These are phyloP conservation scores for Amniataba percoides DNA, from an alignment of 2,797 vertebrate species.

Conservation along the genomic window DNA sequence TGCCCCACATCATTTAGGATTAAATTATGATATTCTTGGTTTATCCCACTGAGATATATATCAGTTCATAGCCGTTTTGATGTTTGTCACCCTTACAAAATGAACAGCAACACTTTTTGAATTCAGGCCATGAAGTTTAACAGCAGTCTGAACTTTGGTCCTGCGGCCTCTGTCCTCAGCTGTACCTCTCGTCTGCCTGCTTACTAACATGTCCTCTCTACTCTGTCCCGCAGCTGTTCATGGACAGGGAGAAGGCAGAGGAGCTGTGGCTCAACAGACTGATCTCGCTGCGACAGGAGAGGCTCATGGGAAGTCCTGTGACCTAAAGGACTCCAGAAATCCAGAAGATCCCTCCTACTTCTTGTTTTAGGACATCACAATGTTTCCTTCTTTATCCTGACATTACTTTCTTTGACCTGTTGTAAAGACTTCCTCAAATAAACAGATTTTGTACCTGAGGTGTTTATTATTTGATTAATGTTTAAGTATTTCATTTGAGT, in stretches of 20 bases:
- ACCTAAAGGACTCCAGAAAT: slow-evolving; percentile 45
- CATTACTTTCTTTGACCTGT: not conserved
- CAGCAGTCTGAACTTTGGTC: not conserved
- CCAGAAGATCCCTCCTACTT: not conserved
- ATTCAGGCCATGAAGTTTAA: not conserved
- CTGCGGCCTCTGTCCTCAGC: not conserved
- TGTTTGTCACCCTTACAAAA: not conserved
- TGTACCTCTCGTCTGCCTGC: not conserved
- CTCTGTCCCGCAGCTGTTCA: slow-evolving; percentile 87
- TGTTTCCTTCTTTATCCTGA: slow-evolving; percentile 1
- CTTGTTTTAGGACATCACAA: slow-evolving; percentile 13
- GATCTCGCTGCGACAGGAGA: slow-evolving; percentile 93
- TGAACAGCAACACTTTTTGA: not conserved
- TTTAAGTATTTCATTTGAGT: not conserved
- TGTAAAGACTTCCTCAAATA: not conserved
- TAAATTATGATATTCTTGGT: not conserved
- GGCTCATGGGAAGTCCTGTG: slow-evolving; percentile 96
- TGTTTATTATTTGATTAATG: slow-evolving; percentile 27
- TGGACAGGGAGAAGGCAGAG: slow-evolving; percentile 94
- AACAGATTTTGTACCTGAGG: slow-evolving; percentile 10
- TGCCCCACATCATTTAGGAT: not conserved
- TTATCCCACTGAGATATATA: not conserved
- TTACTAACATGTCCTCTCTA: slow-evolving; percentile 15
- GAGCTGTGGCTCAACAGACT: slow-evolving; percentile 94
- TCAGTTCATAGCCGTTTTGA: not conserved